These are phyloP conservation scores for Propithecus deckenii DNA, from an alignment of 2,797 vertebrate species.

Conservation along the genomic window DNA sequence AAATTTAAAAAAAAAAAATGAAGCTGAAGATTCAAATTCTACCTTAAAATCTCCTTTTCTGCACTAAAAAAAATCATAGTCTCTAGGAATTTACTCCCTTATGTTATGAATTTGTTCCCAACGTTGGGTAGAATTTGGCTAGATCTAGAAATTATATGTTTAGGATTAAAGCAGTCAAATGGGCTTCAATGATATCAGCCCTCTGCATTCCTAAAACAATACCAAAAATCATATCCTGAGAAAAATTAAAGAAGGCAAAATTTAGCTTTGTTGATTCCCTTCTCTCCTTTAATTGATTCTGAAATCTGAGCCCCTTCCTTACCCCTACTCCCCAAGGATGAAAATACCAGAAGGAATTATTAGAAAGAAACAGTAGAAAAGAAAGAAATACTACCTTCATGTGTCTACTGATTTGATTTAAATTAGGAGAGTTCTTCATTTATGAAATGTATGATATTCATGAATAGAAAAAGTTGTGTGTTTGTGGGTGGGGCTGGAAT, in stretches of 20 bases:
- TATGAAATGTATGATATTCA: neutral
- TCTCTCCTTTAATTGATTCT: neutral
- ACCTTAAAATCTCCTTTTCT: neutral
- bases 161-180: neutral
- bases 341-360: neutral
- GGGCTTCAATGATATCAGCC: neutral
- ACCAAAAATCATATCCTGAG: neutral
- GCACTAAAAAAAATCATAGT: neutral
- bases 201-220: slow-evolving; percentile 15
- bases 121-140: neutral
- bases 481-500: neutral
- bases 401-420: neutral
- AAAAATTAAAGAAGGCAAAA: neutral
- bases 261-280: neutral
- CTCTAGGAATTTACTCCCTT: neutral
- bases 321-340: neutral
- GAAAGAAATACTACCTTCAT: neutral
- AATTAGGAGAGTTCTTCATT: neutral
- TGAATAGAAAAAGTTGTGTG: neutral
- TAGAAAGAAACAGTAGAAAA: neutral
- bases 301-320: neutral
- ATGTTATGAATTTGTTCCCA: neutral
- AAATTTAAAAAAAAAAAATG: neutral
- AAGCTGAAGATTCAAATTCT: neutral
- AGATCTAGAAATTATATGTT: neutral